Conservation (phyloP, 2,888 invertebrate species). For the Pyrochroa serraticornis region DNA sequence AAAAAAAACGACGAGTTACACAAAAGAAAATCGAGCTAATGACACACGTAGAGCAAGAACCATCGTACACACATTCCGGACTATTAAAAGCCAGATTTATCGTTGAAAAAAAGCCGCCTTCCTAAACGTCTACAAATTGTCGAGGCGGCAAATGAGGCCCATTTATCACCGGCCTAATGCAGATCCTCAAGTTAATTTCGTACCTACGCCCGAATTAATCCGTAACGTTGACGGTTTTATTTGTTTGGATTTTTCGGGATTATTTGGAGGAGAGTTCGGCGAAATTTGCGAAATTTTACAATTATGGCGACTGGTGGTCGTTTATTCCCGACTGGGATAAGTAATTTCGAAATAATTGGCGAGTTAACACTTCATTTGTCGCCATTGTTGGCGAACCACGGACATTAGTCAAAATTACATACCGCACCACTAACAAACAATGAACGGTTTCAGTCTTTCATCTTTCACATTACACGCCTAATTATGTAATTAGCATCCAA, state of each 20-base stretch:
- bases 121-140: conserved; percentile 60
- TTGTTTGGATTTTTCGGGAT: conserved; percentile 47
- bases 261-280: too few relatives aligned
- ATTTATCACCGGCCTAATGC: conserved; percentile 57
- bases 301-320: too few relatives aligned
- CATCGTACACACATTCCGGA: conserved; percentile 40
- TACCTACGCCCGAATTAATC: conserved; percentile 50
- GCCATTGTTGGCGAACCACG: too few relatives aligned
- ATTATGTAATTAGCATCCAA: too few relatives aligned
- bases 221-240: conserved; percentile 52
- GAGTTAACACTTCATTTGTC: too few relatives aligned
- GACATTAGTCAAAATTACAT: too few relatives aligned
- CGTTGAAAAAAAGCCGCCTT: conserved; percentile 54
- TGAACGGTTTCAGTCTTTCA: too few relatives aligned
- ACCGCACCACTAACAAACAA: too few relatives aligned
- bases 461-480: too few relatives aligned
- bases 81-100: conserved; percentile 60
- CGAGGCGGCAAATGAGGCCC: conserved; percentile 58
- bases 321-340: too few relatives aligned
- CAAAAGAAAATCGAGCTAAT: conserved; percentile 23
- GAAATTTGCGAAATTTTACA: too few relatives aligned
- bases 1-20: conserved; percentile 20
- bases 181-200: conserved; percentile 52
- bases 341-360: too few relatives aligned
- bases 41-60: conserved; percentile 18